A percentile compares a stretch with the other conserved stretches of the same genome.
phyloP scores from a whole-genome alignment of 2,113 vertebrate species.

The mouse (Mus musculus) region GRCm39 chr16:50904501-50905000 shows the following conservation, averaged over 20 bases:
- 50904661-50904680: not conserved
- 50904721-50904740: conserved; percentile 10
- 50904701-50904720: not conserved
- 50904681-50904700: conserved; percentile 22
- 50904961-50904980: not conserved
- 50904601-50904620: not conserved
- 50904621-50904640: not conserved
- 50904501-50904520: not conserved
- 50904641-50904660: conserved; percentile 3
- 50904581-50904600: not conserved
- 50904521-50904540: conserved; percentile 20
- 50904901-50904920: not conserved
- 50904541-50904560: not conserved
- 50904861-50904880: not conserved
- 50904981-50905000: conserved; percentile 17
- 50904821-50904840: not conserved
- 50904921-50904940: conserved; percentile 22
- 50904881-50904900: not conserved
- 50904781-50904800: not conserved
- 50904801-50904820: not conserved
- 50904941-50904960: not conserved
- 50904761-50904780: conserved; percentile 6
- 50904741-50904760: conserved; percentile 46
- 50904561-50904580: not conserved
- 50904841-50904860: conserved; percentile 26